A percentile compares a stretch with the other conserved stretches of the same genome.
These are phyloP conservation scores for Syngnathoides biaculeatus DNA, from an alignment of 2,113 vertebrate species.

Conservation along the genomic window DNA sequence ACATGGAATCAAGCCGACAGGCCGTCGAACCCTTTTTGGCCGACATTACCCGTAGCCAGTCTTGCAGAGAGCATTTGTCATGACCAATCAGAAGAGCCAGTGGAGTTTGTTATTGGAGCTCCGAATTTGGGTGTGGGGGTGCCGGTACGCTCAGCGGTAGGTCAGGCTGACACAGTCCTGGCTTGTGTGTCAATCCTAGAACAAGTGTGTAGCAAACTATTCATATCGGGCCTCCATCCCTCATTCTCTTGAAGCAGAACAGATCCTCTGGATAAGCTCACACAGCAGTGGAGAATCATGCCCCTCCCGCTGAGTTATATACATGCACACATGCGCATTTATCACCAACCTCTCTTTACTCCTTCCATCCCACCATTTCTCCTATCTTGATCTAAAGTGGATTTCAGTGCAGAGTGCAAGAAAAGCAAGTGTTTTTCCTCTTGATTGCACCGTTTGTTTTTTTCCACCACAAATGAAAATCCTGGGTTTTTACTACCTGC, in stretches of 20 bases:
- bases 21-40: constrained; percentile 15
- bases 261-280: constrained; percentile 74
- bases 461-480: neutral
- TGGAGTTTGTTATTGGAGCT: constrained; percentile 64
- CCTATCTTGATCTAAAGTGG: constrained; percentile 34
- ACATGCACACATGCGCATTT: constrained; percentile 35
- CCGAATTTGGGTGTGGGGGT: constrained; percentile 56
- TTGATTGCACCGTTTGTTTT: constrained; percentile 21
- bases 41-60: constrained; percentile 34
- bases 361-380: constrained; percentile 18
- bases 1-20: constrained; percentile 34
- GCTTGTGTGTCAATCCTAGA: constrained; percentile 38
- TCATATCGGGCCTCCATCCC: constrained; percentile 53
- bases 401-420: constrained; percentile 45
- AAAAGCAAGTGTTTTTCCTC: constrained; percentile 29
- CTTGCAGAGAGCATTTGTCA: constrained; percentile 50
- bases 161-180: constrained; percentile 56
- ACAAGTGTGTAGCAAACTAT: constrained; percentile 54
- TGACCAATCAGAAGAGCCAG: constrained; percentile 60
- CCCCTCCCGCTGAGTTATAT: constrained; percentile 18
- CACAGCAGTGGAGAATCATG: constrained; percentile 50
- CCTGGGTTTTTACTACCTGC: neutral
- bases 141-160: constrained; percentile 64
- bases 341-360: constrained; percentile 30
- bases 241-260: constrained; percentile 63